Conservation (phyloP, 2,113 vertebrate genomes). For the Corythoichthys intestinalis region DNA sequence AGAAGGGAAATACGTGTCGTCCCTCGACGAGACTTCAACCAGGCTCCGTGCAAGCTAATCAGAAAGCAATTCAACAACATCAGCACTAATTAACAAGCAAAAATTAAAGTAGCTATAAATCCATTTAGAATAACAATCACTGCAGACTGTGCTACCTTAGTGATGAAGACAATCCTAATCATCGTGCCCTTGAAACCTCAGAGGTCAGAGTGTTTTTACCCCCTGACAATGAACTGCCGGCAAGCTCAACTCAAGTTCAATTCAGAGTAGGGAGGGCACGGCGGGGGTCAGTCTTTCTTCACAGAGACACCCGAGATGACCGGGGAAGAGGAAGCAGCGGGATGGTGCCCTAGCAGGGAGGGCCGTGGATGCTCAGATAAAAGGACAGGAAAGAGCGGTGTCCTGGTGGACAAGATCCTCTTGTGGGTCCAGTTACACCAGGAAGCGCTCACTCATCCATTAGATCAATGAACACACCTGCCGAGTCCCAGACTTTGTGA, state of each 20-base stretch:
- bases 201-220: conserved; percentile 31
- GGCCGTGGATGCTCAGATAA: conserved; percentile 62
- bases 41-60: conserved; percentile 49
- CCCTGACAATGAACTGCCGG: conserved; percentile 46
- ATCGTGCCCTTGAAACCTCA: conserved; percentile 26
- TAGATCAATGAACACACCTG: conserved; percentile 59
- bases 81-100: conserved; percentile 28
- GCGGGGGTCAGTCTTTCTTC: conserved; percentile 45
- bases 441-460: conserved; percentile 67
- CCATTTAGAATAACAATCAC: conserved; percentile 18
- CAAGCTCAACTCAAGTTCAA: conserved; percentile 40
- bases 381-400: conserved; percentile 51
- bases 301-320: conserved; percentile 51
- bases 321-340: conserved; percentile 28
- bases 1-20: conserved; percentile 34
- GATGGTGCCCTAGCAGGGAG: conserved; percentile 43
- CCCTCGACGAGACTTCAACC: conserved; percentile 48
- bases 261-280: neutral
- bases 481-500: conserved; percentile 11
- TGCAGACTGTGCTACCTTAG: conserved; percentile 3
- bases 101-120: conserved; percentile 22
- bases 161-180: conserved; percentile 6
- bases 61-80: conserved; percentile 42
- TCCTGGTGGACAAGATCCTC: conserved; percentile 17
- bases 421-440: conserved; percentile 40